Evolutionary conservation across 2,113 vertebrate genomes (phyloP), one percentile per base, ranked within the genome.

Genomic region (Mirounga angustirostris): DNA sequence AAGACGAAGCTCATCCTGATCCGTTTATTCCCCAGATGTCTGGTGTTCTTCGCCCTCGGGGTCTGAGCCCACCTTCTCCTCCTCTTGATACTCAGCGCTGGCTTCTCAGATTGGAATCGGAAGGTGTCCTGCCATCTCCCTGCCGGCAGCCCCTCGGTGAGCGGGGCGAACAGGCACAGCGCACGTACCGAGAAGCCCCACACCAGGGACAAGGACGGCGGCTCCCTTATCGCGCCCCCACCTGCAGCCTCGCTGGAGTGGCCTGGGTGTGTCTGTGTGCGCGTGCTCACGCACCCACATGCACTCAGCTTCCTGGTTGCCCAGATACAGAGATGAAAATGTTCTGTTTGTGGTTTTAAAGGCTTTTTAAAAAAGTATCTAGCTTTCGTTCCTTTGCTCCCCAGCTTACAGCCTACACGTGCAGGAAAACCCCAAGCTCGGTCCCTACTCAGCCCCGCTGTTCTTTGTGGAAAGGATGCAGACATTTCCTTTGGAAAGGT

Each of bases 171-270:
- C 22, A 50, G 91, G 30, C 30, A 2, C 14, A 1, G 0, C 11
- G 11, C 21, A 40, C 16, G 6, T 6, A 4, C 24, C 36, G 58
- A 19, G 43, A 59, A 83, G 6, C 83, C 65, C 4, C 14, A 14
- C 61, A 21, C n/a, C 43, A 52, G 78, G 8, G 28, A 4, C 5
- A 13, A 28, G 43, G 76, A 43, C 61, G 50, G 30, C 19, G 3
- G 0, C 9, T 9, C 15, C 88, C 56, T 58, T 52, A 15, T 2
- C 6, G 33, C 50, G 43, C 24, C 22, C n/a, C 4, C 10, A 1
- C 43, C 33, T 0, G 14, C 1, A 4, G 13, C 19, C 11, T 19
- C 50, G 3, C 1, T 5, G 40, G 30, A n/a, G 15, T 4, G 40
- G 74, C 15, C 8, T 50, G 43, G 24, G 26, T 14, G 15, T 7